Conservation (phyloP, 2,113 vertebrate genomes). For the Myrmecophaga tridactyla region DNA sequence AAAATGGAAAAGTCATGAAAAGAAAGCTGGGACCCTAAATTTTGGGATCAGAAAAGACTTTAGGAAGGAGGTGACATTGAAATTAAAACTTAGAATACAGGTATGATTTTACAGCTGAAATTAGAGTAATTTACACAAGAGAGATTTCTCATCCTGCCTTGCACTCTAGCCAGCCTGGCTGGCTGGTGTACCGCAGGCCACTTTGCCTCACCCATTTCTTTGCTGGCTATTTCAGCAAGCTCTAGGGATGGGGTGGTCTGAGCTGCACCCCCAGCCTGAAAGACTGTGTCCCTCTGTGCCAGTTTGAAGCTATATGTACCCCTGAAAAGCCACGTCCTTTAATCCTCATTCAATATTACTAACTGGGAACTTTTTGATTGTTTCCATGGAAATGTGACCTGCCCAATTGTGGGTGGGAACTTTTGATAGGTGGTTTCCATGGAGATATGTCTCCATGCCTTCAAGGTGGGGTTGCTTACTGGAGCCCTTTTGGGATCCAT, state of each 20-base stretch:
- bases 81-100: neutral
- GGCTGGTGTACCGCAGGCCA: fast-evolving
- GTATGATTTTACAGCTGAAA: neutral
- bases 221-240: fast-evolving
- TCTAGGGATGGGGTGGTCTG: neutral
- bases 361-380: too few relatives aligned
- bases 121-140: fast-evolving
- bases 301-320: too few relatives aligned
- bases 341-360: too few relatives aligned
- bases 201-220: fast-evolving
- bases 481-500: too few relatives aligned
- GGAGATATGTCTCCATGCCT: too few relatives aligned
- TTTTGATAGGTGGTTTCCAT: too few relatives aligned
- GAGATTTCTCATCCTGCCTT: neutral
- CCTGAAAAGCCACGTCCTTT: too few relatives aligned
- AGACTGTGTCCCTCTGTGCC: too few relatives aligned
- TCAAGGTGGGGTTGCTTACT: too few relatives aligned
- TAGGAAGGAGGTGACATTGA: neutral
- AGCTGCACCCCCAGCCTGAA: fast-evolving
- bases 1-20: neutral
- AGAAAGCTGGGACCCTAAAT: neutral
- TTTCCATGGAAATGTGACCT: too few relatives aligned
- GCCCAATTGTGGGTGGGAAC: too few relatives aligned
- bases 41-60: neutral
- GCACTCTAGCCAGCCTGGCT: neutral